phyloP scores from a whole-genome alignment of 1,140 invertebrate species.

The Linepithema humile region DNA sequence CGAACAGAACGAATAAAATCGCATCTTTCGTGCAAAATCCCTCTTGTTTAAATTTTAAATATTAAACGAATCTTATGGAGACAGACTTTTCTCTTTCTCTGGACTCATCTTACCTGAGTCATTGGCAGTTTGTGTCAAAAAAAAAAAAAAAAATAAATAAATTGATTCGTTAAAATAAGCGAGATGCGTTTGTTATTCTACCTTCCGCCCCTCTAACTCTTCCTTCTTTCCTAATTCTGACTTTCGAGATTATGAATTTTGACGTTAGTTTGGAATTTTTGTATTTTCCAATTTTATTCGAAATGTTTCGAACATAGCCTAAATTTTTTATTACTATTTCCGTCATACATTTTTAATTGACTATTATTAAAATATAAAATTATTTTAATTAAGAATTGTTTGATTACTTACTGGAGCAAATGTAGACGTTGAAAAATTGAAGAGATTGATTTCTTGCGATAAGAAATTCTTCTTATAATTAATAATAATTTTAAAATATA shows the following conservation, averaged over 20 bases:
- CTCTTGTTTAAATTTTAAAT: constrained; percentile 63
- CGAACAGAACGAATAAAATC: constrained; percentile 37
- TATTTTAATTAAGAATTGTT: not conserved
- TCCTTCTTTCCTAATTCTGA: not conserved
- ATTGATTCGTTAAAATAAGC: constrained; percentile 63
- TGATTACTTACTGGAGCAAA: not conserved
- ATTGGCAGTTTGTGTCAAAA: constrained; percentile 58
- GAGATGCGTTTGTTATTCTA: constrained; percentile 9
- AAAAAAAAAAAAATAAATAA: constrained; percentile 42
- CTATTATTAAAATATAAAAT: not conserved
- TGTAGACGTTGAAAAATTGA: not conserved
- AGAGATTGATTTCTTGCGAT: not conserved
- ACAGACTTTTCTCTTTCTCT: constrained; percentile 45
- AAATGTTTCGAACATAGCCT: not conserved
- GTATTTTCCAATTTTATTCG: not conserved
- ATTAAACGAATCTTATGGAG: constrained; percentile 41
- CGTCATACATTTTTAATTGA: not conserved
- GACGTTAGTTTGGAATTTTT: not conserved
- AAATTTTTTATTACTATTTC: not conserved
- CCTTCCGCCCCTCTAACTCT: not conserved
- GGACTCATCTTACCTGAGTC: constrained; percentile 45
- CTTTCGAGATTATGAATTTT: not conserved
- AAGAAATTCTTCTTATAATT: not conserved
- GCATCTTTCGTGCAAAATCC: constrained; percentile 32
- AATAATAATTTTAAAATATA: not conserved